Evolutionary conservation across 1,140 invertebrate species (phyloP), one percentile per base, ranked within the genome.

Genomic region (Lamellibrachia luymesi): DNA sequence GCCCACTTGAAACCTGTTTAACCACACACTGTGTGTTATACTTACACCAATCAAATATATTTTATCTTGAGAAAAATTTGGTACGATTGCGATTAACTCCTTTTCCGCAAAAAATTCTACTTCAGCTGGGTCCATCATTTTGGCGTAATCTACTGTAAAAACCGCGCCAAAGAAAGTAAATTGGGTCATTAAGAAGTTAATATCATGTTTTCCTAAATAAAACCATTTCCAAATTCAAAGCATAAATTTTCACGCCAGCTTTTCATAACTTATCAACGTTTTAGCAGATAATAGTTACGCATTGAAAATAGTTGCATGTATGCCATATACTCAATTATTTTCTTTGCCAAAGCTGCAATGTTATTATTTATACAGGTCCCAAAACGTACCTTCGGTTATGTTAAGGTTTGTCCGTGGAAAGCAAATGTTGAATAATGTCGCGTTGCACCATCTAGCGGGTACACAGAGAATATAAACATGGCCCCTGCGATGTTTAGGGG

Each of bases 21-120:
- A 92, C 50, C 17, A 92, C 25, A 2, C 49, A 92, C 2, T 80
- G 80, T 22, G 22, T 90, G 6, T 38, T 27, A 22, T 38, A 95
- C 95, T 95, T 95, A 96, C 96, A 49, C 95, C 94, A 91, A 97
- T 97, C 92, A 97, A 94, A 95, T 97, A 96, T 49, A 97, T 96
- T 93, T 96, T 96, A 8, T 97, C 97, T 95, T 98, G 98, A 92
- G 97, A 97, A 96, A 99, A 99, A 95, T 99, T 99, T 4, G 99
- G 99, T 94, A 99, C 97, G 27, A 99, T 98, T 94, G 97, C 97
- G 38, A 99, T 97, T 90, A 97, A 96, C 95, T 98, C 97, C 94
- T 98, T 98, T 96, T 99, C 99, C 13, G 98, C 98, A 92, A 99
- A 96, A 97, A 99, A 99, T 96, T 99, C 95, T 50, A 99, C 97